Conservation (phyloP, 2,888 invertebrate species). For the Drosophila falleni region DNA sequence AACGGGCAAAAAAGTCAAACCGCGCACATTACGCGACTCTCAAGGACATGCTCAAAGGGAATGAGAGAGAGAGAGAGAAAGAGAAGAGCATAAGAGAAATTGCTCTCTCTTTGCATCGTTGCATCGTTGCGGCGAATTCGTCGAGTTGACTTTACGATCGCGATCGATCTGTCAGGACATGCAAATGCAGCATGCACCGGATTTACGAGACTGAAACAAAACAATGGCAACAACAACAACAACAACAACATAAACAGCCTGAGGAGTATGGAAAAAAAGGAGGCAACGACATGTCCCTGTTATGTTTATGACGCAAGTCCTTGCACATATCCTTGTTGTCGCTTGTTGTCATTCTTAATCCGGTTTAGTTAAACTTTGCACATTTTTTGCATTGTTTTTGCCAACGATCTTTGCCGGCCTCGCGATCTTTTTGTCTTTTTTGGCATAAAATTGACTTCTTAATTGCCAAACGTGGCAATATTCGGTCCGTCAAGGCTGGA, state of each 20-base stretch:
- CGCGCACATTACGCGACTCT: slow-evolving; percentile 55
- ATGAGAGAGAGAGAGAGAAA: slow-evolving; percentile 2
- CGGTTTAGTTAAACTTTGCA: slow-evolving; percentile 79
- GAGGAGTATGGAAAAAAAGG: slow-evolving; percentile 8
- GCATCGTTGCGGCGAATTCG: slow-evolving; percentile 69
- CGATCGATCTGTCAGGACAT: slow-evolving; percentile 32
- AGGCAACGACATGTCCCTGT: slow-evolving; percentile 7
- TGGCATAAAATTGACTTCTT: slow-evolving; percentile 79
- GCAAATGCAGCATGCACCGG: slow-evolving; percentile 52
- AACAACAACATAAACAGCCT: slow-evolving; percentile 9
- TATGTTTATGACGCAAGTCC: slow-evolving; percentile 75
- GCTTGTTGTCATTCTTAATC: slow-evolving; percentile 69
- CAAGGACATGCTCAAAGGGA: slow-evolving; percentile 49
- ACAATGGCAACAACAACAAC: no score
- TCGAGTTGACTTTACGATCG: slow-evolving; percentile 25
- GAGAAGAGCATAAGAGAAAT: background rate
- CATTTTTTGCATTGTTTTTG: slow-evolving; percentile 74
- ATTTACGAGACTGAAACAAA: slow-evolving; percentile 23
- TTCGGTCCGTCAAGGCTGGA: slow-evolving; percentile 47
- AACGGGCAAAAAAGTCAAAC: slow-evolving; percentile 76
- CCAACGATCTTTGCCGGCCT: slow-evolving; percentile 15
- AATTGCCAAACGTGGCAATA: slow-evolving; percentile 62
- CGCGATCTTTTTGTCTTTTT: slow-evolving; percentile 59
- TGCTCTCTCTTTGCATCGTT: slow-evolving; percentile 36
- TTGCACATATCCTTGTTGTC: slow-evolving; percentile 18